These are phyloP conservation scores for Liparis tanakae DNA, from an alignment of 2,797 vertebrate genomes.

Conservation along the genomic window DNA sequence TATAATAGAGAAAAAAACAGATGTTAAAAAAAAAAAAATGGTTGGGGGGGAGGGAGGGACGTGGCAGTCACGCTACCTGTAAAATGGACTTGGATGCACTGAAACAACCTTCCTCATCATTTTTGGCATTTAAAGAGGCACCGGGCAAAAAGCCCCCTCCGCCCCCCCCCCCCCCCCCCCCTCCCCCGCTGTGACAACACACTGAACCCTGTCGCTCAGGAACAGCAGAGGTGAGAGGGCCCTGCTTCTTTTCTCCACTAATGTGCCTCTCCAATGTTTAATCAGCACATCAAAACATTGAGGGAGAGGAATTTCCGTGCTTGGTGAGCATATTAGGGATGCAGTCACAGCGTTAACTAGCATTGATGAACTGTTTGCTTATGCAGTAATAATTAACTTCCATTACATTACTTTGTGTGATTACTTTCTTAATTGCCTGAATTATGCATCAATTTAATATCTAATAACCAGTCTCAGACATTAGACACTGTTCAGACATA, in stretches of 20 bases:
- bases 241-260: constrained; percentile 68
- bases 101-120: constrained; percentile 51
- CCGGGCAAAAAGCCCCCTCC: not conserved
- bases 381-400: constrained; percentile 99
- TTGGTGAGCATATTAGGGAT: constrained; percentile 97
- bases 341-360: constrained; percentile 99
- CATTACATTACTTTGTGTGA: constrained; percentile 99
- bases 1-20: not conserved
- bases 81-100: constrained; percentile 22
- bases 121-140: constrained; percentile 29
- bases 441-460: constrained; percentile 99
- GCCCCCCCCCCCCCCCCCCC: not conserved
- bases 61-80: constrained; percentile 30
- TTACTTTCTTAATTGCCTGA: constrained; percentile 99
- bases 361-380: constrained; percentile 99
- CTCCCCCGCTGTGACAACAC: constrained; percentile 27
- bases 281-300: constrained; percentile 89
- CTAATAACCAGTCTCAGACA: constrained; percentile 99
- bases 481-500: constrained; percentile 99
- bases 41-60: not conserved
- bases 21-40: not conserved
- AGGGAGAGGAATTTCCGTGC: constrained; percentile 92
- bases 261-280: constrained; percentile 86
- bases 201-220: constrained; percentile 62
- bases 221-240: constrained; percentile 63